phyloP scores from a whole-genome alignment of 2,113 vertebrate species.

The Pholis gunnellus region DNA sequence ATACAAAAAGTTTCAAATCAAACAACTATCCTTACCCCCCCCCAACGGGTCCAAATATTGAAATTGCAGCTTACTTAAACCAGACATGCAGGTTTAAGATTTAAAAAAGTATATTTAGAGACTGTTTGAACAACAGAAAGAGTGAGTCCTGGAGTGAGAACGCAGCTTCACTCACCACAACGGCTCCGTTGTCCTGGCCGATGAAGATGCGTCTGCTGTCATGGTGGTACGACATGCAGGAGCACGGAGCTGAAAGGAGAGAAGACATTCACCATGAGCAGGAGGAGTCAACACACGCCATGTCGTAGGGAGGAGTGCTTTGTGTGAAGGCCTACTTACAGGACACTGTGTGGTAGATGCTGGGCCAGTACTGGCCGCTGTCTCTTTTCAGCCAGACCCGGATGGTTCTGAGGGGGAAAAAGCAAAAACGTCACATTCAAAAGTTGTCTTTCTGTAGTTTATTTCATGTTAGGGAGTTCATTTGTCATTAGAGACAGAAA shows the following conservation, averaged over 20 bases:
- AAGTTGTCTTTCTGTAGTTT: not conserved
- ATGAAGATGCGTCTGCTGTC: slow-evolving; percentile 96
- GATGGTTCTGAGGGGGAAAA: slow-evolving; percentile 90
- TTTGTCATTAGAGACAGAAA: not conserved
- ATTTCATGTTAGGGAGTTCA: not conserved
- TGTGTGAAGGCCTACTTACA: slow-evolving; percentile 84
- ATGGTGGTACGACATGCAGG: slow-evolving; percentile 94
- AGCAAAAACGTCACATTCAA: too few relatives aligned
- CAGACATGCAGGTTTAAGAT: not conserved
- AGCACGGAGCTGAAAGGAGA: slow-evolving; percentile 89
- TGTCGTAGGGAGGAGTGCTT: not conserved
- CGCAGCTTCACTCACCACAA: slow-evolving; percentile 88
- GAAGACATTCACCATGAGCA: not conserved
- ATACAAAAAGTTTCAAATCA: slow-evolving; percentile 49
- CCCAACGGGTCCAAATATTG: slow-evolving; percentile 26
- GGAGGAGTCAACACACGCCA: not conserved
- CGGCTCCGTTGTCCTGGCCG: slow-evolving; percentile 95
- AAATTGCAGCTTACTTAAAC: not conserved
- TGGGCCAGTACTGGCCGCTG: slow-evolving; percentile 98
- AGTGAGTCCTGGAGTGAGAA: not conserved
- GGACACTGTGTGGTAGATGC: slow-evolving; percentile 94
- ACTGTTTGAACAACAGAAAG: slow-evolving; percentile 13
- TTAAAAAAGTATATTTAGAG: too few relatives aligned
- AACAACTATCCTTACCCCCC: not conserved
- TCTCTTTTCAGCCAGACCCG: slow-evolving; percentile 97